phyloP scores from a whole-genome alignment of 2,888 invertebrate species.

The Synanthedon vespiformis region DNA sequence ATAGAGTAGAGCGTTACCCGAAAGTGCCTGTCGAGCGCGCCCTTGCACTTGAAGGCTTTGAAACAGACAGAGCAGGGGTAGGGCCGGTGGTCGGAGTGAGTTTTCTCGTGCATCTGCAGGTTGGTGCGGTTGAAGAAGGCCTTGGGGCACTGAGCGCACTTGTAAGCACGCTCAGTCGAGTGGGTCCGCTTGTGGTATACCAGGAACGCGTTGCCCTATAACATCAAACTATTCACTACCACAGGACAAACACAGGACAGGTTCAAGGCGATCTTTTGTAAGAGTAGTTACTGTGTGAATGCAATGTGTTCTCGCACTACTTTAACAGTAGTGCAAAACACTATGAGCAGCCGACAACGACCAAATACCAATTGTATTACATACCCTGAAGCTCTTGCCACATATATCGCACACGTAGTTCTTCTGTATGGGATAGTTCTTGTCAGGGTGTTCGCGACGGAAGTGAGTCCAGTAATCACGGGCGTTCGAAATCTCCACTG shows the following conservation, averaged over 20 bases:
- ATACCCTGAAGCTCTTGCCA: slow-evolving; percentile 53
- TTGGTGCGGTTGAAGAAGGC: slow-evolving; percentile 52
- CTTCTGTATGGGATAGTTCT: slow-evolving; percentile 53
- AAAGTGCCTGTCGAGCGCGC: slow-evolving; percentile 47
- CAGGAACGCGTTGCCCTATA: slow-evolving; percentile 49
- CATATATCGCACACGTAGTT: slow-evolving; percentile 56
- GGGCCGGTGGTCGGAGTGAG: slow-evolving; percentile 49
- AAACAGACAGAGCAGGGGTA: slow-evolving; percentile 43
- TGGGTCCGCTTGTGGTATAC: slow-evolving; percentile 56
- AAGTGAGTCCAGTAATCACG: slow-evolving; percentile 57
- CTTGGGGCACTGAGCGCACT: slow-evolving; percentile 42
- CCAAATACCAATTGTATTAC: not conserved
- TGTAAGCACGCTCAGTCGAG: slow-evolving; percentile 36
- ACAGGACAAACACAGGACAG: no score
- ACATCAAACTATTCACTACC: not conserved
- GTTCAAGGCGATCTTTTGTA: no score
- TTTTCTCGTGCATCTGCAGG: slow-evolving; percentile 49
- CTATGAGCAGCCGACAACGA: no score
- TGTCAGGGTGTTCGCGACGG: slow-evolving; percentile 48
- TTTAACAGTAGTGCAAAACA: no score
- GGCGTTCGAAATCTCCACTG: slow-evolving; percentile 40
- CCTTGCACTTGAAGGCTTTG: slow-evolving; percentile 55
- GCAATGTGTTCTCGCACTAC: no score
- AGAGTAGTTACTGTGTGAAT: no score
- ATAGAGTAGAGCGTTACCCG: slow-evolving; percentile 19